phyloP scores from a whole-genome alignment of 2,113 vertebrate genomes.

The Neogobius melanostomus region DNA sequence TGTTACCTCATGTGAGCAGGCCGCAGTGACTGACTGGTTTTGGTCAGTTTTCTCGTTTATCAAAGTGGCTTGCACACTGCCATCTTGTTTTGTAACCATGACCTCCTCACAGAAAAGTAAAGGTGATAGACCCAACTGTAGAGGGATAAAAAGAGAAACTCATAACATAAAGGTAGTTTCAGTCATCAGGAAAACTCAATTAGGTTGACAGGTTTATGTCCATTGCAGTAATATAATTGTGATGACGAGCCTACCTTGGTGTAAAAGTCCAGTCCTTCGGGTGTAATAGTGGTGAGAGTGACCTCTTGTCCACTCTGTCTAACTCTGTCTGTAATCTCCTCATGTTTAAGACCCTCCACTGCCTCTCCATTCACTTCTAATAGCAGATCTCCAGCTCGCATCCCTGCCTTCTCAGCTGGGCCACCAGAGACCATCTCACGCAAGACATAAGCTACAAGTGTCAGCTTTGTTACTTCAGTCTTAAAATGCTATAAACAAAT shows the following conservation, averaged over 20 bases:
- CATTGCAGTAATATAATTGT: too few relatives aligned
- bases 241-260: conserved; percentile 72
- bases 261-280: conserved; percentile 81
- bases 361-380: conserved; percentile 88
- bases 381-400: conserved; percentile 87
- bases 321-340: conserved; percentile 83
- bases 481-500: not conserved
- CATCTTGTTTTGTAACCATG: conserved; percentile 26
- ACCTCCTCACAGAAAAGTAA: conserved; percentile 81
- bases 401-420: conserved; percentile 84
- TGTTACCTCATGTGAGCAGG: conserved; percentile 6
- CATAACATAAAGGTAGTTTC: not conserved
- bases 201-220: not conserved
- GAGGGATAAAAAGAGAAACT: not conserved
- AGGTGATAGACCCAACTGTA: conserved; percentile 87
- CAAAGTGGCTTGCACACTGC: conserved; percentile 3
- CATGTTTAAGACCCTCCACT: conserved; percentile 80
- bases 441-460: conserved; percentile 81
- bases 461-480: not conserved
- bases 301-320: conserved; percentile 72
- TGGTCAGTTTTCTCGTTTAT: conserved; percentile 25
- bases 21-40: conserved; percentile 26
- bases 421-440: conserved; percentile 79
- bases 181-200: not conserved
- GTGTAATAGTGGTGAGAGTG: conserved; percentile 81